A percentile compares a stretch with the other conserved stretches of the same genome.
phyloP scores from a whole-genome alignment of 2,797 vertebrate species.

The Onychomys leucogaster region DNA sequence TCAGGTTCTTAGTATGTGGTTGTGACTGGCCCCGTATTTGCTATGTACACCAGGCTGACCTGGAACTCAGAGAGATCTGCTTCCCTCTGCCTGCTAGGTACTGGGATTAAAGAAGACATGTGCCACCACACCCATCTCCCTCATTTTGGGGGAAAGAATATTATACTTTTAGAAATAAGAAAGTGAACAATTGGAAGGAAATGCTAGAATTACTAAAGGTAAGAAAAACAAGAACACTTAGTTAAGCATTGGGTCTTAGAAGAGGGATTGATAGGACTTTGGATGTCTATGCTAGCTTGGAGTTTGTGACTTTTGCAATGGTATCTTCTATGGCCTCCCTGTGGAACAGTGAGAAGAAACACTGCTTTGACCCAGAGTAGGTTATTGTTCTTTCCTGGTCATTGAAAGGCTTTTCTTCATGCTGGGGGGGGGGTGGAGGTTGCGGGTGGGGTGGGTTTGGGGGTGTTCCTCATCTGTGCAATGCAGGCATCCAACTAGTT shows the following conservation, averaged over 20 bases:
- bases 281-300: neutral
- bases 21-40: neutral
- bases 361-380: neutral
- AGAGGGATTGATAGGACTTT: neutral
- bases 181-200: slow-evolving; percentile 6
- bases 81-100: neutral
- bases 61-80: neutral
- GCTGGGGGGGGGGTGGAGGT: too few relatives aligned
- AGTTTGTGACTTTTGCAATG: neutral
- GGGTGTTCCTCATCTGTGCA: neutral
- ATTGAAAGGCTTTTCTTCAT: neutral
- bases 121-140: neutral
- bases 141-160: neutral
- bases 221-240: neutral
- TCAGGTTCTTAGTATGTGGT: neutral
- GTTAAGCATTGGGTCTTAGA: neutral
- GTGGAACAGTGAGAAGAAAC: neutral
- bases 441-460: too few relatives aligned
- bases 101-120: neutral
- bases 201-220: neutral
- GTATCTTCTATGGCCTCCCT: neutral
- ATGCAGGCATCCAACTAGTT: neutral
- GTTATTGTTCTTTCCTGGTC: neutral
- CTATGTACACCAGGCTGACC: neutral
- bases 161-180: slow-evolving; percentile 20